Evolutionary conservation across 2,797 vertebrate species (phyloP).

Genomic region (Sebastes miniatus): DNA sequence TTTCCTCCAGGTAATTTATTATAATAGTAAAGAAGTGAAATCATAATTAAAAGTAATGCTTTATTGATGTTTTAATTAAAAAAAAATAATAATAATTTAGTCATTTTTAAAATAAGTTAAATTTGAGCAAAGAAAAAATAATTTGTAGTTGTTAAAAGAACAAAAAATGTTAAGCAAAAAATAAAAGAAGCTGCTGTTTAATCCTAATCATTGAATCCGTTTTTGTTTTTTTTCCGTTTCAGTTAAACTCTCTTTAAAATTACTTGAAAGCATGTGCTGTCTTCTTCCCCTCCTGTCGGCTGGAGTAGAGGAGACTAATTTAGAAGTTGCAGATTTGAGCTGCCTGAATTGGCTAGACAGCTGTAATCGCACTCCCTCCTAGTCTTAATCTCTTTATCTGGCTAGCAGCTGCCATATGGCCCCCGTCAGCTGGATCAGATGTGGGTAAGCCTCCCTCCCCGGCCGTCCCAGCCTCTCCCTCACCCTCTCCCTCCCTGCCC

Average conservation of each 20-base stretch:
- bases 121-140: background rate
- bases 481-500: slow-evolving; percentile 79
- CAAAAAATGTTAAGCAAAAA: background rate
- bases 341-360: slow-evolving; percentile 99
- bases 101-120: background rate
- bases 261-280: slow-evolving; percentile 68
- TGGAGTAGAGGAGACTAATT: slow-evolving; percentile 95
- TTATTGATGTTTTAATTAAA: background rate
- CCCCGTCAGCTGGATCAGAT: slow-evolving; percentile 99
- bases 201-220: slow-evolving; percentile 21
- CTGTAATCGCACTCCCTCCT: slow-evolving; percentile 99
- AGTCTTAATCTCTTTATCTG: slow-evolving; percentile 99
- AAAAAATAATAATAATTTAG: background rate
- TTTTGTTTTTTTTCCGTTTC: background rate
- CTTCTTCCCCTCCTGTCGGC: slow-evolving; percentile 74
- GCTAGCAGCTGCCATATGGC: slow-evolving; percentile 99
- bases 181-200: slow-evolving; percentile 24
- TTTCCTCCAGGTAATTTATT: background rate
- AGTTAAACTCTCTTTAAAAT: slow-evolving; percentile 56
- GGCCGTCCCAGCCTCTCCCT: slow-evolving; percentile 82
- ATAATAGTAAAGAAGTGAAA: background rate
- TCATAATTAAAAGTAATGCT: background rate
- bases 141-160: background rate
- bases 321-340: slow-evolving; percentile 99
- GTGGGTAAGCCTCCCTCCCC: slow-evolving; percentile 99